These are phyloP conservation scores for Zaprionus ornatus DNA, from an alignment of 1,140 invertebrate genomes.

Conservation along the genomic window DNA sequence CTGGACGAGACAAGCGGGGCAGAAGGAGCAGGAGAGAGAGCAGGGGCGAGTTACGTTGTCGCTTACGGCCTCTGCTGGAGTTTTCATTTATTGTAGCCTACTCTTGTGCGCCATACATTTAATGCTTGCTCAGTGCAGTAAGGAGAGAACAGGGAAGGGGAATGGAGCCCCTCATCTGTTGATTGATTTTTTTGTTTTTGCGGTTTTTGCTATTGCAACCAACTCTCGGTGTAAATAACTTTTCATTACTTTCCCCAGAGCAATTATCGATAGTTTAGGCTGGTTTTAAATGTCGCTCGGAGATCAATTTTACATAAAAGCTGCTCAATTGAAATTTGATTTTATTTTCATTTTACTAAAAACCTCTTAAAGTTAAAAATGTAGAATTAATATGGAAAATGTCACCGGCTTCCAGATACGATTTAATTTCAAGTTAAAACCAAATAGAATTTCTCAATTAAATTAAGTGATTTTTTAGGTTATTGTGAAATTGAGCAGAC, in stretches of 20 bases:
- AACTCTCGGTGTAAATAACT: background rate
- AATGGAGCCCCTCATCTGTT: no score
- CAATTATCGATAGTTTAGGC: background rate
- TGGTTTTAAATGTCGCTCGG: background rate
- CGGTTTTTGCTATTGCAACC: background rate
- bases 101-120: background rate
- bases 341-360: background rate
- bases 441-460: no score
- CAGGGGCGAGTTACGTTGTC: background rate
- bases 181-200: background rate
- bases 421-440: no score
- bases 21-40: background rate
- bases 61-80: background rate
- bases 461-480: no score
- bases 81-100: conserved; percentile 46
- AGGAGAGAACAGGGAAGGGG: background rate
- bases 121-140: background rate
- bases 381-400: background rate
- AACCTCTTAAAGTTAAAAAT: background rate
- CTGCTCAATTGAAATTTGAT: background rate
- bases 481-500: no score
- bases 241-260: background rate
- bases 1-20: background rate
- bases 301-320: background rate
- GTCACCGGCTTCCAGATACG: background rate